Evolutionary conservation across 2,888 invertebrate species (phyloP).

Genomic region (Pseudococcus longispinus): DNA sequence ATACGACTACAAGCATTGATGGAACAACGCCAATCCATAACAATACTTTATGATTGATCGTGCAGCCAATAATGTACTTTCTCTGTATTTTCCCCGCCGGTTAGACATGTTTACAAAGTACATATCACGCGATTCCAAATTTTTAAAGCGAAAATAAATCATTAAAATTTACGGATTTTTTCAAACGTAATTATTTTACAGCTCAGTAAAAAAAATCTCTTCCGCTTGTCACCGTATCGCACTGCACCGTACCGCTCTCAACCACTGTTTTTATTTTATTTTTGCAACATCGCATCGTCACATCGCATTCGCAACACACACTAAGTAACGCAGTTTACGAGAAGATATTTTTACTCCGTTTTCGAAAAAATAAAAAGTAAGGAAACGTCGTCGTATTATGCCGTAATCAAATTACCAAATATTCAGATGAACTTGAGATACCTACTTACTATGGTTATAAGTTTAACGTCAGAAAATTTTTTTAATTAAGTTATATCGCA

Average conservation of each 20-base stretch:
- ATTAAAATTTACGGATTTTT: neutral
- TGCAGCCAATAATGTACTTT: neutral
- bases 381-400: neutral
- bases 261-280: too few species aligned
- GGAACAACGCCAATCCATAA: constrained; percentile 21
- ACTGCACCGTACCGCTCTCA: too few species aligned
- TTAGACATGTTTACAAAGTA: neutral
- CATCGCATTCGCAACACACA: neutral
- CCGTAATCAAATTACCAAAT: neutral
- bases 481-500: neutral
- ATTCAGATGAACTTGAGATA: constrained; percentile 2
- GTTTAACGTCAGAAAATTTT: neutral
- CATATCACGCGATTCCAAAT: neutral
- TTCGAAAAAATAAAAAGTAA: neutral
- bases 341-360: neutral
- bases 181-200: neutral
- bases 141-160: neutral
- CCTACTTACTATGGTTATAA: neutral
- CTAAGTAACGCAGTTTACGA: neutral
- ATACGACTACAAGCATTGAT: neutral
- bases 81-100: neutral
- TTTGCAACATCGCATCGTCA: neutral
- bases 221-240: neutral
- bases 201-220: neutral
- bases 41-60: neutral